Conservation (phyloP, 2,113 vertebrate species). For the Catharus bicknelli region DNA sequence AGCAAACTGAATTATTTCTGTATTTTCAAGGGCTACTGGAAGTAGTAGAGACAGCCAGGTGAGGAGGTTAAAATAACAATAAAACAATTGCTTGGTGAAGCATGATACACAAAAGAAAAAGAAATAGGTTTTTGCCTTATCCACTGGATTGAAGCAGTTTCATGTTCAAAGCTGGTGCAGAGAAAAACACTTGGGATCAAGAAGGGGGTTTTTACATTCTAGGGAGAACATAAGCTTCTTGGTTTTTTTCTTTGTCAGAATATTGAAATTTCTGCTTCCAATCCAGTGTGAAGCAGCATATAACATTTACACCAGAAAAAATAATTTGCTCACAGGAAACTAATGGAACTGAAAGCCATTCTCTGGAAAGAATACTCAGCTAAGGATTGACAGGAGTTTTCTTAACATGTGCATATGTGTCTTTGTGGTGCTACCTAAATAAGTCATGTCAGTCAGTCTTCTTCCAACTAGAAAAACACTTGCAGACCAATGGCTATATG, state of each 20-base stretch:
- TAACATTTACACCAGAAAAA: neutral
- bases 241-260: neutral
- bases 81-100: neutral
- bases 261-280: neutral
- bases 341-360: neutral
- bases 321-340: neutral
- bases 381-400: neutral
- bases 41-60: neutral
- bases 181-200: neutral
- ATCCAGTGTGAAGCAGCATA: neutral
- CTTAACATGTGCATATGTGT: neutral
- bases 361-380: neutral
- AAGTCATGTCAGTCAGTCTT: neutral
- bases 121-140: neutral
- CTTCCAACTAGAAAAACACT: neutral
- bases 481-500: neutral
- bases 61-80: constrained; percentile 6
- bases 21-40: neutral
- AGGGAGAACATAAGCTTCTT: neutral
- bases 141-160: neutral
- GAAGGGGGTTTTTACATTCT: neutral
- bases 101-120: neutral
- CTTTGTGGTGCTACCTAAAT: neutral
- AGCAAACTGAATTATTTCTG: neutral
- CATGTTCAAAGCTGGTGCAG: neutral